Base-by-base conservation (phyloP, 2,113 vertebrate genomes). In the Hippolais icterina region DNA sequence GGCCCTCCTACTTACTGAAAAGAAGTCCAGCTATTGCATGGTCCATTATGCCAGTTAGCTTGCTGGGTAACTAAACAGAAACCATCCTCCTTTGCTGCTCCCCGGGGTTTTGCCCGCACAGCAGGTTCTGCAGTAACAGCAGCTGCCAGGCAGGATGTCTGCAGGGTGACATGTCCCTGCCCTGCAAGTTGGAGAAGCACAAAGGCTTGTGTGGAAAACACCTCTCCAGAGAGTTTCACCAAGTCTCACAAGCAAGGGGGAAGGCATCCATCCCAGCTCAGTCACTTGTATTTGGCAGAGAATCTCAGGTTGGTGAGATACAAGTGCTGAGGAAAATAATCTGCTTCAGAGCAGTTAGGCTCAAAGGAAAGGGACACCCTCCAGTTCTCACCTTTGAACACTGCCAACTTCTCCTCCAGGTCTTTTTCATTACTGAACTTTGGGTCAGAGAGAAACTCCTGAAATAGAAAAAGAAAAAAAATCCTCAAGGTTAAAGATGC, bases 401-500 rank as follows among this genome's bases (percentile, higher is more conserved):
- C 98, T 11, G 99, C 98, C 61, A 99, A 85, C 94, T 99, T 99
- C 46, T 99, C 98, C 1, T 98, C 97, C 93, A 99, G 97, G 94
- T 99, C 98, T 59, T 99, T 99, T 94, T 99, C 99, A 97, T 99
- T 98, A 5, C 98, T 98, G 97, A 99, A 99, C 96, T 99, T 99
- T 89, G 99, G 99, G 97, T 99, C 99, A 94, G 98, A 99, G 95
- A 99, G 97, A 87, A 99, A 99, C 93, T 99, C 99, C 99, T 99
- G 50, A 22, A 75, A 75, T 8, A 79, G 46, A 6, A 22, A 31
- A 80, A n/a, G n/a, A 50, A 59, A 27, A 57, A 10, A 2, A 29
- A 72, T 69, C 66, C 81, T 33, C 29, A 27, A 90, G 27, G 61
- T 83, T 75, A 88, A 83, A 44, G 27, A 35, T 12, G 27, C 5